Evolutionary conservation across 2,888 invertebrate genomes (phyloP), one percentile per base, ranked within the genome.

Genomic region (Rotaria socialis): DNA sequence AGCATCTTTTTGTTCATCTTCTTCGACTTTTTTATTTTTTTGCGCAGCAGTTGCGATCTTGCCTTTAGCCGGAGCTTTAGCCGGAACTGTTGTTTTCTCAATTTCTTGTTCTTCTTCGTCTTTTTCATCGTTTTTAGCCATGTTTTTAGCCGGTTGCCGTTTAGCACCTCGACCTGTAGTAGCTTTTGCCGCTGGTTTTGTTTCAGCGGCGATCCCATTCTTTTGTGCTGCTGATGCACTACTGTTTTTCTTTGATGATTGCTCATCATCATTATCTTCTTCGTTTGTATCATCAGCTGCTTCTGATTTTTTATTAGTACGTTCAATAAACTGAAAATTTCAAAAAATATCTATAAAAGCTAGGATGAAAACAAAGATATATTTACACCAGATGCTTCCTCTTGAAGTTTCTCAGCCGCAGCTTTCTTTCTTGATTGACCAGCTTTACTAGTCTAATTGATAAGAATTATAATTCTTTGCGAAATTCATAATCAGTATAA

Each of bases 211-310:
- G 1, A 35, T 19, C 2, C 8, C 27, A 35, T 67, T 67, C 1
- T 4, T 7, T 35, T 52, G 52, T 14, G 14, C 14, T 14, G 16
- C 14, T 52, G 19, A 19, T 55, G 52, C 3, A 55, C 10, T 55
- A 55, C 22, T 55, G 10, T 41, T 67, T 35, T 67, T 67, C 67
- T 67, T 67, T 5, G 67, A 67, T 67, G 14, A 0, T 67, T 67
- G 67, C 35, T 67, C 67, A 35, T 35, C 35, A 67, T 67, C 67
- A 35, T 41, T 67, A 67, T 41, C 67, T 67, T 67, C 67, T 67
- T 67, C 67, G 2, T 11, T 35, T 19, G 35, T 19, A 35, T 67
- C 60, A 27, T 60, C 60, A 27, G 2, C 27, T 27, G 14, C 27
- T 27, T 60, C 60, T 4, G 60, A 27, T 27, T 60, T 60, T 60